Evolutionary conservation across 2,888 invertebrate species (phyloP), one percentile per base, ranked within the genome.

Genomic region (Fissipunctia ypsillon): DNA sequence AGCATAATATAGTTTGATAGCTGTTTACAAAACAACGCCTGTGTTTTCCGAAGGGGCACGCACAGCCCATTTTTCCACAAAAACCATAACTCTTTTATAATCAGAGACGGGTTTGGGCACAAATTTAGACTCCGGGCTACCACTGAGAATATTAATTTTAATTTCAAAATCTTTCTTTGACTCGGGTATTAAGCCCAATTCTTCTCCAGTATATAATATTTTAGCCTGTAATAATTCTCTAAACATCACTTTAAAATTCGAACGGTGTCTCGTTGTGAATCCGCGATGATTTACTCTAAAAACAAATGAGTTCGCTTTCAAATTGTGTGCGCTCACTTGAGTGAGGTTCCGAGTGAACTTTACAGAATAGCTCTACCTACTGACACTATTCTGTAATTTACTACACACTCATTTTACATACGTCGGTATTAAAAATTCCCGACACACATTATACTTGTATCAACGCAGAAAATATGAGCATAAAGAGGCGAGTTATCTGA

Each of bases 401-500:
- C 6, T 35, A 19, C 25, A 25, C 14, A 63, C 2, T 4, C 12
- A 25, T 22, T 45, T 28, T 41, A 14, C 45, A 14, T 48, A 2
- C 22, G n/a, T 38, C 19, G 10, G 1, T 73, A 74, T 76, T 73
- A 72, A 74, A 83, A 76, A 76, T 70, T 72, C 69, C 25, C 41
- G 10, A 56, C 71, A 78, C 76, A 76, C 59, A 63, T 69, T 73
- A 73, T 69, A 74, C 73, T 75, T 45, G 54, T 64, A 69, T 64
- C 63, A 69, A 60, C 56, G 52, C 35, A 54, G 57, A 61, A 64
- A 78, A 76, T 76, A 87, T 76, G 65, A 71, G 7, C 48, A 76
- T 74, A 82, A 85, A 84, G 73, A 57, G 72, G 56, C 61, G 78
- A 59, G 76, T 69, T 82, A 87, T 83, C 87, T 77, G 80, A 78